phyloP scores from a whole-genome alignment of 1,140 invertebrate species.

The Dinoponera quadriceps region DNA sequence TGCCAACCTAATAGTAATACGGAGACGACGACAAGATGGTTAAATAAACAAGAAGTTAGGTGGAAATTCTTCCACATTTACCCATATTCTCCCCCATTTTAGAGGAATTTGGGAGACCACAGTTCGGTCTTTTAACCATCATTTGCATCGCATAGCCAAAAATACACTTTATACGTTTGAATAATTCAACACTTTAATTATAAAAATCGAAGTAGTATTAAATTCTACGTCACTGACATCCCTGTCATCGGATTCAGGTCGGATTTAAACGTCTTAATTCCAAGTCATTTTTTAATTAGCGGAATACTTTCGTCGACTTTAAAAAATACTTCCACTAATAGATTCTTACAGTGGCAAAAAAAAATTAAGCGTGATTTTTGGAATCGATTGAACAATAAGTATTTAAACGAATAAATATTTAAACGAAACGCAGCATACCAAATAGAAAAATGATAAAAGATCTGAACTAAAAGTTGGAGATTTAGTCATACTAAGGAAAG shows the following conservation, averaged over 20 bases:
- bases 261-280: neutral
- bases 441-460: neutral
- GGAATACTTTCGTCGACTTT: neutral
- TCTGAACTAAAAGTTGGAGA: neutral
- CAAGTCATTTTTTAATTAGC: constrained; percentile 15
- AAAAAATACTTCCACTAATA: neutral
- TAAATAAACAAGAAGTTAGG: neutral
- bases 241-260: neutral
- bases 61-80: constrained; percentile 8
- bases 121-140: neutral
- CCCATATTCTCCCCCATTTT: constrained; percentile 8
- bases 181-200: neutral
- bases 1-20: too few relatives aligned
- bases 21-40: neutral
- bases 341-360: neutral
- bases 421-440: neutral
- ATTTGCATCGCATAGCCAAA: neutral
- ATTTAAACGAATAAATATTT: neutral
- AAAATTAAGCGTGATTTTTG: constrained; percentile 10
- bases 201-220: neutral
- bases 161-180: neutral
- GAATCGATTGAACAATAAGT: constrained; percentile 1
- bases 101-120: neutral
- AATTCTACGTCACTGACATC: neutral
- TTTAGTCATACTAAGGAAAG: neutral